Base-by-base conservation (phyloP, 2,113 vertebrate genomes). In the Perccottus glenii region DNA sequence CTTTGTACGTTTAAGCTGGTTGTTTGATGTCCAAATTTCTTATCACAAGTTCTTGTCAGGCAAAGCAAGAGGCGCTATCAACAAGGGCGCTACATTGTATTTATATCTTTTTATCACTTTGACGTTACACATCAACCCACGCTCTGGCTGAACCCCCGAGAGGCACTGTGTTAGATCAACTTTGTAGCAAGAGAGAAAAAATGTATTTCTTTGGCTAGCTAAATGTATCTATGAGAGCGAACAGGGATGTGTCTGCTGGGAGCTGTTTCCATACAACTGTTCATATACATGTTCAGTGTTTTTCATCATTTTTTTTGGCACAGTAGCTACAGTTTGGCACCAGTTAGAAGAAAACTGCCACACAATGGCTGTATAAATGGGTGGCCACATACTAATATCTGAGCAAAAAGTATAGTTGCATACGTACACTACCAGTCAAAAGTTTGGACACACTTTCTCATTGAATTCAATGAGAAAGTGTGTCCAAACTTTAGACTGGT, bases 31-130 rank as follows among this genome's bases (percentile, higher is more conserved):
- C 62, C 50, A 70, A 80, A 72, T 87, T 64, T 74, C 32, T 36
- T 46, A 48, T 62, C 82, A 88, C 83, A 79, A 70, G 35, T 46
- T 42, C 55, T 35, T 64, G 52, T 83, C 60, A 74, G 52, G 65
- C 55, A 60, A 51, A 60, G 74, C 51, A 38, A 79, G 45, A 67
- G 50, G 73, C 49, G 73, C 68, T 85, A 84, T 87, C 80, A 82
- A 42, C 61, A 45, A 51, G 7, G n/a, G 33, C 8, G 63, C 73
- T 77, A 53, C 51, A 57, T 47, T 35, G 74, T 68, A 81, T 75
- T 75, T 82, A 79, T 87, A 74, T 67, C 72, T 77, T 67, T 52
- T n/a, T 66, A 75, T 78, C 48, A 49, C 60, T 65, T 43, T 77
- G 52, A 80, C 60, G 40, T 67, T 46, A 48, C 51, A 73, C 64